Conservation (phyloP, 2,888 invertebrate genomes). For the Pachydiplax longipennis region DNA sequence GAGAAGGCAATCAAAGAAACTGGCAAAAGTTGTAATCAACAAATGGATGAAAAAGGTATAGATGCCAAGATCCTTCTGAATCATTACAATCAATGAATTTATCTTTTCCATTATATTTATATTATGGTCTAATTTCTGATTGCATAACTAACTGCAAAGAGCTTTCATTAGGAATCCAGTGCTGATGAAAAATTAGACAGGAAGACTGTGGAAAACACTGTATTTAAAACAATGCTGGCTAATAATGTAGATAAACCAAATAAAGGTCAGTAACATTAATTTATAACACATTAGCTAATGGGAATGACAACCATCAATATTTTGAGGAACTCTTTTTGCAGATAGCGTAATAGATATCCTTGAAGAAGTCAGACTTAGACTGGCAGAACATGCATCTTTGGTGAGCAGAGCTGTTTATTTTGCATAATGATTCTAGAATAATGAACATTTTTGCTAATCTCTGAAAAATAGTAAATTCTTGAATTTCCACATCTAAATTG, state of each 20-base stretch:
- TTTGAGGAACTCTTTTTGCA: background rate
- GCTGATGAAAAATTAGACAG: background rate
- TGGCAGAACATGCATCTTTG: background rate
- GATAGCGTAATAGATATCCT: constrained; percentile 21
- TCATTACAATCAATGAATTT: background rate
- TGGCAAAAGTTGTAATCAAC: background rate
- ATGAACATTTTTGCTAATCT: no score
- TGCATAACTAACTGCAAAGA: background rate
- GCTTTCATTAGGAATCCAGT: background rate
- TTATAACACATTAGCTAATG: background rate
- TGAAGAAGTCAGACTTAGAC: constrained; percentile 23
- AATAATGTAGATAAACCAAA: background rate
- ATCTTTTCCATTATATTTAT: background rate
- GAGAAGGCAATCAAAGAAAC: background rate
- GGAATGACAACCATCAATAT: background rate
- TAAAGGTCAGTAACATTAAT: background rate
- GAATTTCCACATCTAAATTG: no score
- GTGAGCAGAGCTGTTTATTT: background rate
- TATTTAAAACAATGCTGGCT: background rate
- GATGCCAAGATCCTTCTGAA: background rate
- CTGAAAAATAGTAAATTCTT: no score
- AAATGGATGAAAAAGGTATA: background rate
- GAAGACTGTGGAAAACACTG: background rate
- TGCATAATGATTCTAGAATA: no score
- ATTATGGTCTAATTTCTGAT: background rate